Evolutionary conservation across 1,140 invertebrate species (phyloP), one percentile per base, ranked within the genome.

Genomic region (Lucilia cuprina): DNA sequence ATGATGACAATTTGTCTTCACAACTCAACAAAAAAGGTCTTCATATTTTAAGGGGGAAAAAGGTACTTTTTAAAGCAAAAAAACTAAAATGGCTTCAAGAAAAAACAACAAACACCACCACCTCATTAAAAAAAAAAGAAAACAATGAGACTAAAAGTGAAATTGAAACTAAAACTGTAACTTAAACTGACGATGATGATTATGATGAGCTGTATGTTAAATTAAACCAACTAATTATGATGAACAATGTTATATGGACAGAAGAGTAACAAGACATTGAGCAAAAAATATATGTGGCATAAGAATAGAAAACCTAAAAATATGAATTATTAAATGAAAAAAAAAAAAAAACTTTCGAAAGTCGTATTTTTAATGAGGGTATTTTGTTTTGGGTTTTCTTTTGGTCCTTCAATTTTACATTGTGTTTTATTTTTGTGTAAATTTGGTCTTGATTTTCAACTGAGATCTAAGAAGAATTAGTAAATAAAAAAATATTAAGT

Each of bases 191-290:
- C n/a, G 55, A 2, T n/a, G 13, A 70, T 70, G 65, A 70, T 60
- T 17, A 3, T n/a, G 13, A 70, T 70, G 65, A 70, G 65, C 21
- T 25, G 60, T 70, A 70, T 19, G 19, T 70, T 25, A 70, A 70
- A 70, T 25, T 70, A 70, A 70, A 70, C 65, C 19, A 21, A 25
- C 65, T 70, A 70, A 70, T 70, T 70, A 70, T 70, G 65, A 70
- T 2, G 8, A 70, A 9, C 65, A 25, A 10, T 8, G 19, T 70
- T 9, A 70, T 9, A 70, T 70, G 9, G 10, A 70, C 65, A 70
- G 50, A 55, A 70, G 5, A 60, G 14, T 14, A 30, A 60, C 14
- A 17, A 60, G 14, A 30, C 25, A 30, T 2, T 30, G 25, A 30
- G 25, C 25, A 30, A 30, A 30, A 30, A 30, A 30, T 30, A 30